Base-by-base conservation (phyloP, 2,888 invertebrate genomes). In the Hyposoter didymator region DNA sequence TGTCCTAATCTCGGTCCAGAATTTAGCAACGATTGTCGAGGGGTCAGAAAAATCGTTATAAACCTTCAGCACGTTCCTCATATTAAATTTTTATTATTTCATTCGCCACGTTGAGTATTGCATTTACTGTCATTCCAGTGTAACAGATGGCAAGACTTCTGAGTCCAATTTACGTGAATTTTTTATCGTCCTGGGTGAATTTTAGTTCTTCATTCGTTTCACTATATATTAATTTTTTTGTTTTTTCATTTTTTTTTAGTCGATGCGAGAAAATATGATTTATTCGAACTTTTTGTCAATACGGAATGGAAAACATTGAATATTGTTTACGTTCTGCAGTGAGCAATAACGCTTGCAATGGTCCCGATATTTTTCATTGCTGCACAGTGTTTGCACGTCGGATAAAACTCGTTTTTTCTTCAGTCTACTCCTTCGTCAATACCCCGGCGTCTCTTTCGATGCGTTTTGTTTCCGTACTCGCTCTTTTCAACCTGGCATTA, bases 21-120 rank as follows among this genome's bases (percentile, higher is more conserved):
- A 12, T 6, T 59, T 17, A 14, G 10, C 28, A 14, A 28, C 14
- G 28, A 5, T 5, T 28, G 28, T 59, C 59, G 28, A 59, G 59
- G 59, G 10, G 7, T 28, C 28, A 59, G 59, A 59, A 28, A 55
- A 28, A 59, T 59, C 28, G 59, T 59, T 28, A 59, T 14, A 28
- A 59, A 59, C 28, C 59, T 59, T 59, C 59, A 2, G 14, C 59
- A 28, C 14, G 5, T 59, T 28, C 6, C 28, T 59, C 59, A 14
- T 59, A 59, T 59, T 14, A 59, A 59, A 59, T 59, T 59, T 59
- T 14, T 59, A 28, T 14, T 59, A 59, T 17, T 59, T 59, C 28
- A 59, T 59, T 28, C 22, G 10, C 12, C 22, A 55, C 22, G 22
- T 55, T 55, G 22, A 19, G 10, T 22, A 55, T 55, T 55, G 22